A percentile compares a stretch with the other conserved stretches of the same genome.
Evolutionary conservation across 2,113 vertebrate species (phyloP).

Genomic region (Xyliphius kryptos): DNA sequence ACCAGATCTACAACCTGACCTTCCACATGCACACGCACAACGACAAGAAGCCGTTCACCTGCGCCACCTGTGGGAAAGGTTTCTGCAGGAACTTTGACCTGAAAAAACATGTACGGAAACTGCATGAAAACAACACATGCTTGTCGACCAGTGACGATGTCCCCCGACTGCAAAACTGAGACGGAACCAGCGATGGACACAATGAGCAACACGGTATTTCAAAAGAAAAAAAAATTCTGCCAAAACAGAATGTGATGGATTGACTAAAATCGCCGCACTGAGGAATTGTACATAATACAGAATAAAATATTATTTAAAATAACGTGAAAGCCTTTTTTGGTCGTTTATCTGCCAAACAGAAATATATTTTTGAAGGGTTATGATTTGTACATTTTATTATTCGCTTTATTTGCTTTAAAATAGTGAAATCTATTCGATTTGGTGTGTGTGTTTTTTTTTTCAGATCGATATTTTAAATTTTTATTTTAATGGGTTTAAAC

Average conservation of each 20-base stretch:
- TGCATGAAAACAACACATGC: constrained; percentile 72
- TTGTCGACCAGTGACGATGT: constrained; percentile 66
- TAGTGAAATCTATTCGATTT: no score
- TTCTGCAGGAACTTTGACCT: constrained; percentile 88
- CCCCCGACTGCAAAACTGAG: constrained; percentile 76
- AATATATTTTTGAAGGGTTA: background rate
- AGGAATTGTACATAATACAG: constrained; percentile 58
- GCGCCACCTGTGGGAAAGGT: constrained; percentile 82
- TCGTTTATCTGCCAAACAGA: background rate
- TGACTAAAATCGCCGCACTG: constrained; percentile 9
- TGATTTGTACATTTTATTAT: no score
- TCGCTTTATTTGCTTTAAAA: no score
- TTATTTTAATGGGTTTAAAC: no score
- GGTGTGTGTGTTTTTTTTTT: no score
- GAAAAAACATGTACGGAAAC: constrained; percentile 86
- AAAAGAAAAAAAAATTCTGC: constrained; percentile 3
- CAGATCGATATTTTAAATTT: no score
- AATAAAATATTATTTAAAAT: constrained; percentile 64
- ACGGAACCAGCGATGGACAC: constrained; percentile 22
- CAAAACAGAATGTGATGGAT: constrained; percentile 6
- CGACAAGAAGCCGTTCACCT: constrained; percentile 87
- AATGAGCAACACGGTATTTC: constrained; percentile 20
- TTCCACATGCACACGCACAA: constrained; percentile 93
- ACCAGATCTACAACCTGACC: constrained; percentile 85
- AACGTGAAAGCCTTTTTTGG: constrained; percentile 35